Evolutionary conservation across 2,797 vertebrate species (phyloP), one percentile per base, ranked within the genome.

Genomic region (Taenioides sp.): DNA sequence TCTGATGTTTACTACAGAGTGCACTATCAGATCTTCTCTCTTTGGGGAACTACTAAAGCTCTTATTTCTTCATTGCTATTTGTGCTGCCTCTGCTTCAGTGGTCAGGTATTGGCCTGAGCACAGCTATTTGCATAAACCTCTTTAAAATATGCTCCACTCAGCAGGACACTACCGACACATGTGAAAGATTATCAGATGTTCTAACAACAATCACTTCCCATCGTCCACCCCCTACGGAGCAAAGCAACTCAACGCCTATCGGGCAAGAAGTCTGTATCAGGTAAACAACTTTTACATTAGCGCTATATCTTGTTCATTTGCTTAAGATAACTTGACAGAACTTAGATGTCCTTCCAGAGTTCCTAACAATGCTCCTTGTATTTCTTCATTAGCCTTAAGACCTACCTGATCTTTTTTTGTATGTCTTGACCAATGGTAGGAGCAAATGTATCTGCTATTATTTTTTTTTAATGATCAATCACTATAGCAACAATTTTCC

Each of bases 131-230:
- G 14, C 67, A 73, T 70, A 34, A 40, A 43, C 25, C 7, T 40
- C 18, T 64, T 69, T 72, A 61, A 71, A 23, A 67, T 71, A 57
- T 55, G 50, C 59, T 28, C 74, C 43, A 20, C 69, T 67, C 65
- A 67, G 57, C 65, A 67, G 63, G 40, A 47, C 34, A 0, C 54
- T 3, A 25, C 40, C 50, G 40, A 55, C 67, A 65, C 47, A 71
- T 3, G 20, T 31, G 37, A n/a, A 52, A 63, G 60, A 58, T 71
- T 61, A 75, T 43, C 18, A 2, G n/a, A 52, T 59, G 9, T 65
- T 14, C 47, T 64, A 59, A 34, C 59, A 20, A 0, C 25, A 66
- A 28, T 73, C 59, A n/a, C 40, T 58, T 14, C 20, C 22, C 18
- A 31, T 60, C 54, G 40, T 16, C 22, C 14, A 68, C 65, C 50